These are phyloP conservation scores for Megaleporinus macrocephalus DNA, from an alignment of 2,113 vertebrate species.

Conservation along the genomic window DNA sequence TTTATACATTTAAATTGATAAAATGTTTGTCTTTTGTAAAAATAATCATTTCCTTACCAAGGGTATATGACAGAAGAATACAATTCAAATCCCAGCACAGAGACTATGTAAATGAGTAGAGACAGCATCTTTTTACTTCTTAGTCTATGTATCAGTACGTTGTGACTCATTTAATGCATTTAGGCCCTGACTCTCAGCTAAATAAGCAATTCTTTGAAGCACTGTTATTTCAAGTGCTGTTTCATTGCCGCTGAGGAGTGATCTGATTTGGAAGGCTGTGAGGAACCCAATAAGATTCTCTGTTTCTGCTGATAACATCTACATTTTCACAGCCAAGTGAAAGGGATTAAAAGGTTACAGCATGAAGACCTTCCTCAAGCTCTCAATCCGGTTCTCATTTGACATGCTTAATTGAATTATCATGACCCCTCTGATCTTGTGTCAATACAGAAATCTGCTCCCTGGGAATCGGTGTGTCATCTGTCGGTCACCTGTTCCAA, in stretches of 20 bases:
- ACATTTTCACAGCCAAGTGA: conserved; percentile 46
- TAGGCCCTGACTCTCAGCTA: neutral
- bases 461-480: conserved; percentile 41
- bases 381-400: conserved; percentile 50
- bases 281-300: neutral
- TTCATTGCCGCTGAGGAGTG: neutral
- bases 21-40: too few species aligned
- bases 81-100: too few species aligned
- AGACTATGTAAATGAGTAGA: too few species aligned
- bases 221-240: neutral
- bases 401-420: conserved; percentile 58
- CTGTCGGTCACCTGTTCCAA: conserved; percentile 70
- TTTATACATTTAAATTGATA: neutral
- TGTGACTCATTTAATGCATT: neutral
- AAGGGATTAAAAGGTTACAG: conserved; percentile 41
- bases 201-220: neutral
- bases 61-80: too few species aligned
- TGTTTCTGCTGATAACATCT: conserved; percentile 27
- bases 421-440: conserved; percentile 45
- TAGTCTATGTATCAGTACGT: neutral
- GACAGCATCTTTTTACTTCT: neutral
- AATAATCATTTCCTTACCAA: too few species aligned
- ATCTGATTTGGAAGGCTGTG: neutral
- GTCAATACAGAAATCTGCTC: conserved; percentile 60
- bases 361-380: conserved; percentile 38